These are phyloP conservation scores for Hyaena hyaena DNA, from an alignment of 2,113 vertebrate species.

Conservation along the genomic window DNA sequence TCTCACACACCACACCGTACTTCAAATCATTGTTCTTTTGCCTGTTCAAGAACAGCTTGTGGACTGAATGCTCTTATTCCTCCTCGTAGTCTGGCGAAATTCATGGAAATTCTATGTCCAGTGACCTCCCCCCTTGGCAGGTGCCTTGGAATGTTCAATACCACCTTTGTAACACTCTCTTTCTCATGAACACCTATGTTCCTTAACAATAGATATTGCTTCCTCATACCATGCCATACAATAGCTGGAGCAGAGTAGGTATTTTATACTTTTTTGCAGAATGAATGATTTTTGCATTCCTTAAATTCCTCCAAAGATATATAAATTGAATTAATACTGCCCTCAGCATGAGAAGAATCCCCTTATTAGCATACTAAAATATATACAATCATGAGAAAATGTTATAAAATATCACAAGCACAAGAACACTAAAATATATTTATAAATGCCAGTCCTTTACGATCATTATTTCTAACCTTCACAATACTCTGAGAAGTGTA, in stretches of 20 bases:
- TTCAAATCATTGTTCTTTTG: background rate
- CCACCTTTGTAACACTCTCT: background rate
- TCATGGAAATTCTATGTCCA: background rate
- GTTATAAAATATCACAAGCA: background rate
- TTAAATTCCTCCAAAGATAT: background rate
- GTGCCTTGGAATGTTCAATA: background rate
- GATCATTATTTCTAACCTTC: background rate
- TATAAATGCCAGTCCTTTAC: background rate
- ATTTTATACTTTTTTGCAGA: background rate
- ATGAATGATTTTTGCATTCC: background rate
- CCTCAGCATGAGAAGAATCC: background rate
- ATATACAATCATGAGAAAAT: background rate
- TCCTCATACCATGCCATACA: background rate
- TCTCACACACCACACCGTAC: background rate
- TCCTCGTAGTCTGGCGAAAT: background rate
- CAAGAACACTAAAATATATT: background rate
- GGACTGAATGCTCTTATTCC: accelerated
- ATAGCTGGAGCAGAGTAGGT: background rate
- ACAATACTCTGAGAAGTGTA: background rate
- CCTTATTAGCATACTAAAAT: background rate
- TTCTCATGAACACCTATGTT: background rate
- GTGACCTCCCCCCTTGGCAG: accelerated
- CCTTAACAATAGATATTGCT: background rate
- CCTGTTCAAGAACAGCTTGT: background rate
- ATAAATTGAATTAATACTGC: background rate